Evolutionary conservation across 1,140 invertebrate genomes (phyloP).

Genomic region (Phenacoccus solenopsis): DNA sequence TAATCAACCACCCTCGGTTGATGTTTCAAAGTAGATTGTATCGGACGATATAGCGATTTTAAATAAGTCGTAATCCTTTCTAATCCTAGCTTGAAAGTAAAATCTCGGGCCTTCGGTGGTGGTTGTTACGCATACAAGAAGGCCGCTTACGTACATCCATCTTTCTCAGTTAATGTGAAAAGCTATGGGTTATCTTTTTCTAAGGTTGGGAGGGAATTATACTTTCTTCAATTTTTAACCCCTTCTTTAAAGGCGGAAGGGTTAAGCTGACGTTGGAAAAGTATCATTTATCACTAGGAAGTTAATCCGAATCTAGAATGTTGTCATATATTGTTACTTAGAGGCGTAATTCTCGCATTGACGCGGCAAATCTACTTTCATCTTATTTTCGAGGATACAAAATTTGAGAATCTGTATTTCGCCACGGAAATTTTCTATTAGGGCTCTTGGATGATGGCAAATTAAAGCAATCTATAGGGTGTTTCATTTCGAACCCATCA

Average conservation of each 20-base stretch:
- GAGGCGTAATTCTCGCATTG: constrained; percentile 10
- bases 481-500: too few species aligned
- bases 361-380: not conserved
- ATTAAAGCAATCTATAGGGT: too few species aligned
- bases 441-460: not conserved
- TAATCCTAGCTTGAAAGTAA: too few species aligned
- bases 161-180: constrained; percentile 5
- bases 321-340: constrained; percentile 17
- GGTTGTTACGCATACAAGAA: too few species aligned
- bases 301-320: constrained; percentile 13
- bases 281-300: constrained; percentile 12
- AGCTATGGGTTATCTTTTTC: constrained; percentile 6
- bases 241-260: not conserved
- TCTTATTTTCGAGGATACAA: constrained; percentile 5
- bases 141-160: too few species aligned
- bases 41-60: too few species aligned
- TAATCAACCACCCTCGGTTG: too few species aligned
- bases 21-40: too few species aligned
- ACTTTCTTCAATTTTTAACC: constrained; percentile 12
- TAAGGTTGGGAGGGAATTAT: not conserved
- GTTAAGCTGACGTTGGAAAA: constrained; percentile 11
- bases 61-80: too few species aligned
- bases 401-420: constrained; percentile 7
- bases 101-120: too few species aligned
- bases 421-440: not conserved